Evolutionary conservation across 2,888 invertebrate species (phyloP), one percentile per base, ranked within the genome.

Genomic region (Ennomos fuscantarius): DNA sequence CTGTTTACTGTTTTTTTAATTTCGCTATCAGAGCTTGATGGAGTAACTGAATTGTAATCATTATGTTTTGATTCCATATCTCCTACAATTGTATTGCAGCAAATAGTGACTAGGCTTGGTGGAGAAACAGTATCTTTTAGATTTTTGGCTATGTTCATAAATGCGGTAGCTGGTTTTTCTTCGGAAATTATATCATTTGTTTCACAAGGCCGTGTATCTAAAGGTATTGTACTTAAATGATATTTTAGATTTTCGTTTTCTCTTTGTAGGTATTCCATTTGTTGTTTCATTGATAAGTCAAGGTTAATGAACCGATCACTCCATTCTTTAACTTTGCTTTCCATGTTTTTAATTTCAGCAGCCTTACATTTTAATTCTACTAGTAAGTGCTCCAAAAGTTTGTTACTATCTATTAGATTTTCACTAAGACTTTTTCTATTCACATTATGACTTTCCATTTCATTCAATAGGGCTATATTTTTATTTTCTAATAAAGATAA

Each of bases 91-190:
- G 65, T 86, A 55, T 84, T 80, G 61, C 80, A 87, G 61, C 87
- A 86, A 57, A 89, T 81, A 31, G 81, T 86, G 34, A 82, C 58
- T n/a, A 91, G 74, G 67, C 85, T 89, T 37, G 76, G 81, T 10
- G 88, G 87, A n/a, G 81, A 76, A 33, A 72, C 66, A 2, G 63
- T 60, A 55, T 75, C 73, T 24, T 39, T 32, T 41, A 58, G 49
- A 24, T 65, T 60, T 35, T 53, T 56, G 33, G 9, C 42, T 11
- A 63, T 55, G 51, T 8, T 10, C 37, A 13, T 43, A 37, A 39
- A 35, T 40, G 13, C 24, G 1, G 12, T 15, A 1, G 35, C 35
- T 15, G 36, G 9, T 34, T 50, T 47, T 43, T 39, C 50, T 33
- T 48, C 56, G 3, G 45, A 63, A 43, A 66, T 56, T 43, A 51